Evolutionary conservation across 2,113 vertebrate species (phyloP).

Genomic region (Actenoides hombroni): DNA sequence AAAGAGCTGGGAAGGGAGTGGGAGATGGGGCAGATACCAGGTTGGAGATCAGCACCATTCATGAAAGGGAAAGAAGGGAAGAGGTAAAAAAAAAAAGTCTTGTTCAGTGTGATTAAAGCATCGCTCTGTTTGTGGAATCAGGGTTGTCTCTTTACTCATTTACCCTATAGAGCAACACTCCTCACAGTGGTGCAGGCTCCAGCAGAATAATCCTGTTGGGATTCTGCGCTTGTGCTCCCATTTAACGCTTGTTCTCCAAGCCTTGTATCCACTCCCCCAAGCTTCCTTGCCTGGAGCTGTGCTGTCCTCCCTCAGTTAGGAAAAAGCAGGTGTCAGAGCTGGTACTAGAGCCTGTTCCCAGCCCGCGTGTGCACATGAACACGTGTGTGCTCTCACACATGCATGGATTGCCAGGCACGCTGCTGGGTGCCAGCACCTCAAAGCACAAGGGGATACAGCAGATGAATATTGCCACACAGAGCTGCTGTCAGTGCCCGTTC

Average conservation of each 20-base stretch:
- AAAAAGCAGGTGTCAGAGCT: fast-evolving
- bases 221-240: background rate
- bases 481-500: background rate
- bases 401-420: fast-evolving
- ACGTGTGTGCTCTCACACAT: fast-evolving
- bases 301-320: fast-evolving
- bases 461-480: background rate
- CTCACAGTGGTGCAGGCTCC: background rate
- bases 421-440: background rate
- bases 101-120: background rate
- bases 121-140: background rate
- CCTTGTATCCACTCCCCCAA: background rate
- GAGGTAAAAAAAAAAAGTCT: background rate
- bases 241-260: background rate
- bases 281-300: background rate
- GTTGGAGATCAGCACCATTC: background rate
- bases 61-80: background rate
- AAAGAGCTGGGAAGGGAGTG: background rate
- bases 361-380: background rate
- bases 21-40: background rate
- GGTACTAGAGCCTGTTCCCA: background rate
- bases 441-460: background rate
- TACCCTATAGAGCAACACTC: background rate
- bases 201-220: background rate
- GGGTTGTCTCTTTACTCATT: background rate